Evolutionary conservation across 2,797 vertebrate genomes (phyloP), one percentile per base, ranked within the genome.

Genomic region (Anolis apletophallus): DNA sequence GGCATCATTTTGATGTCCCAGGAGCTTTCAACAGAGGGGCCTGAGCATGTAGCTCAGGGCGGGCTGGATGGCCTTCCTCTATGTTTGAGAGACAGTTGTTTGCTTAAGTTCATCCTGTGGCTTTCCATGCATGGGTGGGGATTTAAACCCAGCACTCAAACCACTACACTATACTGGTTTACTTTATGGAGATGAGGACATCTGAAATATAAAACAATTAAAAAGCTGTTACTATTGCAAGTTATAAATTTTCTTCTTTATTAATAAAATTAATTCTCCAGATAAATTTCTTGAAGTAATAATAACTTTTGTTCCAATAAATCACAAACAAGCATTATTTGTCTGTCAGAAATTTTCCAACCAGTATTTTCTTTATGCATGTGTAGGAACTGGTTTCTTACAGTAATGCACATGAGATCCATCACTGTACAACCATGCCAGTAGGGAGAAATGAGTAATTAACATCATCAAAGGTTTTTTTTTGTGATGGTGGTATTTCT

Each of bases 141-240:
- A 61, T 61, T 61, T 23, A 59, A 17, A 59, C 57, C 23, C 61
- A 64, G 4, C 9, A 26, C 61, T 64, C 26, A 29, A 9, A 29
- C 8, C 23, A 59, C 26, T 64, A 64, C 10, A 29, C 26, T 2
- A 29, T 64, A 11, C 23, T 64, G 21, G 8, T 26, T 29, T 4
- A 1, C 13, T 59, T 52, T 21, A 32, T 26, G 9, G 46, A 89
- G 93, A 83, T 52, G 50, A 3, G 12, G 32, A 52, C 2, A 0
- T 26, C 75, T 83, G n/a, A 84, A 89, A 90, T 79, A 80, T 83
- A 29, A 84, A 32, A 64, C 1, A 17, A 1, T 68, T 57, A 2
- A 86, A 1, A n/a, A n/a, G 1, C 0, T 0, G 84, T 76, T 83
- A 81, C 77, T 8, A 68, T 81, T 87, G n/a, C 40, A 72, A 80